Percentiles rank a stretch among this genome's conserved stretches.
Evolutionary conservation across 1,140 invertebrate species (phyloP).

Genomic region (Ips typographus): DNA sequence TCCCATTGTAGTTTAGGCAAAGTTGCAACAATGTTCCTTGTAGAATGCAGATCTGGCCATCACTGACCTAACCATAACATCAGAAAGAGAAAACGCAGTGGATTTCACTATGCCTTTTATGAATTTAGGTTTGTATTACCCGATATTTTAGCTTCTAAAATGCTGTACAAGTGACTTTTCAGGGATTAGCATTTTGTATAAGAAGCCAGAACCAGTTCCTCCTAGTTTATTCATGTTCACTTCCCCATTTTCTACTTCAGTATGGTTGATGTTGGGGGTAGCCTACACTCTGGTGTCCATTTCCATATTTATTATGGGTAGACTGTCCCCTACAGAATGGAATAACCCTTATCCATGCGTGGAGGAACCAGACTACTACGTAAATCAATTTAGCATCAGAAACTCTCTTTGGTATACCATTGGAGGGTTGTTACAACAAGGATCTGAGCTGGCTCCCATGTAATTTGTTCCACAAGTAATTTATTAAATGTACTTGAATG

Average conservation of each 20-base stretch:
- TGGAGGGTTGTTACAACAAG: constrained; percentile 79
- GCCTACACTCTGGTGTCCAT: constrained; percentile 74
- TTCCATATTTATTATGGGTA: constrained; percentile 71
- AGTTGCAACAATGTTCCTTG: constrained; percentile 6
- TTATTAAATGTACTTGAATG: too few relatives aligned
- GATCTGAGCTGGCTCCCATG: constrained; percentile 78
- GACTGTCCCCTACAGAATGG: constrained; percentile 75
- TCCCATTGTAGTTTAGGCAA: background rate
- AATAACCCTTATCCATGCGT: constrained; percentile 74
- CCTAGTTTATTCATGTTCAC: constrained; percentile 79
- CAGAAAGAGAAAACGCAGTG: constrained; percentile 76
- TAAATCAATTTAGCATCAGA: constrained; percentile 69
- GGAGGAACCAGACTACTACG: constrained; percentile 64
- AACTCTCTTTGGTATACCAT: constrained; percentile 60
- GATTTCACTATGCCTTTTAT: constrained; percentile 93
- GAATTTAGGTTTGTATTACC: constrained; percentile 62
- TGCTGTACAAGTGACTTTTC: background rate
- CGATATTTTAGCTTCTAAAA: background rate
- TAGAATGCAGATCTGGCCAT: constrained; percentile 78
- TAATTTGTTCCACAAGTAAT: constrained; percentile 39
- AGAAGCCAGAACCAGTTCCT: constrained; percentile 67
- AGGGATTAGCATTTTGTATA: constrained; percentile 76
- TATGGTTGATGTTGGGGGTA: constrained; percentile 75
- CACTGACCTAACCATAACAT: constrained; percentile 88
- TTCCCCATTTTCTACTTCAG: constrained; percentile 73